phyloP scores from a whole-genome alignment of 2,113 vertebrate genomes.

The Rhinolophus ferrumequinum region DNA sequence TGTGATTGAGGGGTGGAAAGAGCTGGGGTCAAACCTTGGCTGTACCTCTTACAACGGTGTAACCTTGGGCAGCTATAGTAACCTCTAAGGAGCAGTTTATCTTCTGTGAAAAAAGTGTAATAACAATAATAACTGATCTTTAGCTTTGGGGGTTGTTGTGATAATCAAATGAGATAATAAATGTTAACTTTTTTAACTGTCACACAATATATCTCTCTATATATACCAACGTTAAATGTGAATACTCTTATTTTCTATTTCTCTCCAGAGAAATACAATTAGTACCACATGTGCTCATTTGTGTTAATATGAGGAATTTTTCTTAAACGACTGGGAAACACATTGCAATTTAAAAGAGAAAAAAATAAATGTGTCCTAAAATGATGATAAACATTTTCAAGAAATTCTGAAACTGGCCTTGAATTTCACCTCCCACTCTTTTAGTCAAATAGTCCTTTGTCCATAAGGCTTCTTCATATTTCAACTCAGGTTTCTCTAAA shows the following conservation, averaged over 20 bases:
- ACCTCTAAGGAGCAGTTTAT: not conserved
- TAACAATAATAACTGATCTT: not conserved
- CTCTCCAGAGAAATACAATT: not conserved
- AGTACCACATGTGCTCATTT: not conserved
- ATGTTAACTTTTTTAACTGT: not conserved
- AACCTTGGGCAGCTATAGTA: not conserved
- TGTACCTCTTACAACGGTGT: not conserved
- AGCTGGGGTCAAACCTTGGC: not conserved
- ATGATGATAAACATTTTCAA: not conserved
- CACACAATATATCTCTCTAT: not conserved
- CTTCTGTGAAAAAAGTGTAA: not conserved
- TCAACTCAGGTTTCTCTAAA: too few relatives aligned
- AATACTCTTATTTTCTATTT: conserved; percentile 4
- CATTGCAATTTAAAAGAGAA: not conserved
- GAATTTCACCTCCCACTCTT: not conserved
- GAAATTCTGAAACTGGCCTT: not conserved
- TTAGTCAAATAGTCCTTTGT: not conserved
- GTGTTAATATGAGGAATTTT: not conserved
- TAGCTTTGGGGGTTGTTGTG: not conserved
- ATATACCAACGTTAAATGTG: not conserved
- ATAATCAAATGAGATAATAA: not conserved
- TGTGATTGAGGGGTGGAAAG: not conserved
- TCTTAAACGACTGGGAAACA: not conserved
- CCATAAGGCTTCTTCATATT: not conserved
- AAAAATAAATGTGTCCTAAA: not conserved